phyloP scores from a whole-genome alignment of 2,797 vertebrate species.

The Syndactyla subalaris region DNA sequence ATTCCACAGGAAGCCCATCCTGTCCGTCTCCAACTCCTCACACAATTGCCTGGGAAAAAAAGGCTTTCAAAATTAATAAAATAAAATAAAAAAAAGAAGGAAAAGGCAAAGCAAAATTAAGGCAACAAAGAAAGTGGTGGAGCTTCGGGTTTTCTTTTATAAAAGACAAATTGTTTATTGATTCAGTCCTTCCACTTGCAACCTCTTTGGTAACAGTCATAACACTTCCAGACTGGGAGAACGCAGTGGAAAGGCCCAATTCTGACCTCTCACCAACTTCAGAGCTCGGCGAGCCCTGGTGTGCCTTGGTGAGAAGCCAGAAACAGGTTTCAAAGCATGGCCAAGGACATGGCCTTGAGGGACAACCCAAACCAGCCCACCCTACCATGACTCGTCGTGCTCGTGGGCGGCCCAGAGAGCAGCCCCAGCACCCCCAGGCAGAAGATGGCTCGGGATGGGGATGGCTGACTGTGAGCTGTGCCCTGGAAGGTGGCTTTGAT shows the following conservation, averaged over 20 bases:
- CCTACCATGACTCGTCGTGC: fast-evolving
- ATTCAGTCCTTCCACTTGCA: conserved; percentile 65
- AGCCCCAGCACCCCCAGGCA: not conserved
- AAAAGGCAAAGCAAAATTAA: not conserved
- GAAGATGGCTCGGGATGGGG: not conserved
- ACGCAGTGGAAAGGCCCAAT: conserved; percentile 15
- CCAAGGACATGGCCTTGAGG: not conserved
- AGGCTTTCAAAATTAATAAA: not conserved
- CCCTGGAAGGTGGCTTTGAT: not conserved
- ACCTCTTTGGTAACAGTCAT: conserved; percentile 67
- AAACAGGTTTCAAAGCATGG: conserved; percentile 39
- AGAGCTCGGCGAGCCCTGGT: not conserved
- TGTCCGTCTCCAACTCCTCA: not conserved
- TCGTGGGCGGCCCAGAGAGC: not conserved
- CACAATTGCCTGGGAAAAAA: not conserved
- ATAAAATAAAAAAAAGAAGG: too few relatives aligned
- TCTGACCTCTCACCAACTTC: conserved; percentile 35
- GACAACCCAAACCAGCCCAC: not conserved
- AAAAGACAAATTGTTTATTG: conserved; percentile 62
- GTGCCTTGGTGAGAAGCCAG: conserved; percentile 42
- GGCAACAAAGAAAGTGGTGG: not conserved
- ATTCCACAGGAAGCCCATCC: not conserved
- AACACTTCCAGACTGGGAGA: conserved; percentile 49
- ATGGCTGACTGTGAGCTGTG: not conserved
- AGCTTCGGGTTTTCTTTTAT: conserved; percentile 42